phyloP scores from a whole-genome alignment of 2,888 invertebrate genomes.

The Eurois occulta region DNA sequence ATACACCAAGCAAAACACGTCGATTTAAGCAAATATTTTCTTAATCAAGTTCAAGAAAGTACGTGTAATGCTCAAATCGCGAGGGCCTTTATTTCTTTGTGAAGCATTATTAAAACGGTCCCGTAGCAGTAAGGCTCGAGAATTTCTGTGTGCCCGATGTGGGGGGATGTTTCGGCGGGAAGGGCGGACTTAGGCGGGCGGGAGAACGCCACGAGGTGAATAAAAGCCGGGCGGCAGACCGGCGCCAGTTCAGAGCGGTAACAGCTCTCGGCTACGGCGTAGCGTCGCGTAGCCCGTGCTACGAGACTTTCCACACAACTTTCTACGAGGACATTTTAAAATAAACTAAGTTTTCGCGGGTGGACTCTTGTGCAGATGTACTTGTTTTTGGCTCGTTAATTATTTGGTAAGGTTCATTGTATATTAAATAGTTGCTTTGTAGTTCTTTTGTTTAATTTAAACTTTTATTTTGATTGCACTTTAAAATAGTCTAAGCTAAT shows the following conservation, averaged over 20 bases:
- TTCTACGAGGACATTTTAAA: conserved; percentile 63
- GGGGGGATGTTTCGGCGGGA: conserved; percentile 65
- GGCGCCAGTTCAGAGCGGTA: conserved; percentile 80
- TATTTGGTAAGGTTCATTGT: conserved; percentile 67
- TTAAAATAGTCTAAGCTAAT: background rate
- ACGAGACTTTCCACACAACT: conserved; percentile 77
- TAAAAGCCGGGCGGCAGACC: conserved; percentile 81
- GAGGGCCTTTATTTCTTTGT: conserved; percentile 55
- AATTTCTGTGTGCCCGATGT: conserved; percentile 50
- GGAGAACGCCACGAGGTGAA: conserved; percentile 60
- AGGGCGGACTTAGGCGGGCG: conserved; percentile 64
- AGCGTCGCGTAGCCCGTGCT: conserved; percentile 72
- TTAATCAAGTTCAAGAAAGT: conserved; percentile 55
- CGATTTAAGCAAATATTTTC: conserved; percentile 32
- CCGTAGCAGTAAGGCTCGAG: conserved; percentile 52
- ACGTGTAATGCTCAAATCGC: conserved; percentile 53
- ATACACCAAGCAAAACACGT: conserved; percentile 18
- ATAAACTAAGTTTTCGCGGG: conserved; percentile 56
- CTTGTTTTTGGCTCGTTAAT: conserved; percentile 46
- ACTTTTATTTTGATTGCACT: conserved; percentile 20
- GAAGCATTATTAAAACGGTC: conserved; percentile 64
- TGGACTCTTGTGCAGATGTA: conserved; percentile 52
- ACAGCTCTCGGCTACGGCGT: conserved; percentile 78
- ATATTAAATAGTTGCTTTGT: conserved; percentile 50
- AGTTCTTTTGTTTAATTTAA: conserved; percentile 34